Evolutionary conservation across 2,113 vertebrate species (phyloP), one percentile per base, ranked within the genome.

Genomic region (Anhinga rufa): DNA sequence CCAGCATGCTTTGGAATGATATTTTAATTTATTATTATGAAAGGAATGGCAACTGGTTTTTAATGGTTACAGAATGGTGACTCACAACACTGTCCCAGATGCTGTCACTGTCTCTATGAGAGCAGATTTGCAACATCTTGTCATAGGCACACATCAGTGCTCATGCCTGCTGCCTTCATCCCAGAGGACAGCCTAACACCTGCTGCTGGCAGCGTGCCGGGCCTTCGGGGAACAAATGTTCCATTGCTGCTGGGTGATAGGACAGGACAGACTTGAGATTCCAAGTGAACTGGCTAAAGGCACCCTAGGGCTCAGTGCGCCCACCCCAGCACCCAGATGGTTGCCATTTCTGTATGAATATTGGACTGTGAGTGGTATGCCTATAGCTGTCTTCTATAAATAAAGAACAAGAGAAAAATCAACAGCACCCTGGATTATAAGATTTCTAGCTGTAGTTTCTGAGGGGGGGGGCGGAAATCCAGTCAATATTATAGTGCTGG

Each of bases 91-190:
- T 82, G 89, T 98, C 98, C 98, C 98, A 99, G 98, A 98, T 98
- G 98, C 98, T 98, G 97, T 98, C 97, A 94, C 96, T 62, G 93
- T 96, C 65, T 29, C 96, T 97, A 97, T 78, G 69, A 68, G 83
- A 98, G 97, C 98, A 98, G 98, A 98, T 98, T 98, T 98, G 97
- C 97, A 98, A 98, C 98, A 98, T 98, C 98, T 98, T 98, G 98
- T 98, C 98, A 91, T 34, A 95, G 98, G 98, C 98, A 98, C 98
- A 99, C 98, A 98, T 98, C 98, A 98, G 97, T 98, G 98, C 98
- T 97, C 98, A 95, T 68, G 97, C 98, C 98, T 98, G 98, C 98
- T 98, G 97, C 98, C 97, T 98, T 93, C 95, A 95, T 98, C 98
- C 98, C 98, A 98, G 98, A 98, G 98, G 98, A 99, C 97, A 97